These are phyloP conservation scores for Porites cylindrica DNA, from an alignment of 92 coral and sea anemone species.

Conservation along the genomic window DNA sequence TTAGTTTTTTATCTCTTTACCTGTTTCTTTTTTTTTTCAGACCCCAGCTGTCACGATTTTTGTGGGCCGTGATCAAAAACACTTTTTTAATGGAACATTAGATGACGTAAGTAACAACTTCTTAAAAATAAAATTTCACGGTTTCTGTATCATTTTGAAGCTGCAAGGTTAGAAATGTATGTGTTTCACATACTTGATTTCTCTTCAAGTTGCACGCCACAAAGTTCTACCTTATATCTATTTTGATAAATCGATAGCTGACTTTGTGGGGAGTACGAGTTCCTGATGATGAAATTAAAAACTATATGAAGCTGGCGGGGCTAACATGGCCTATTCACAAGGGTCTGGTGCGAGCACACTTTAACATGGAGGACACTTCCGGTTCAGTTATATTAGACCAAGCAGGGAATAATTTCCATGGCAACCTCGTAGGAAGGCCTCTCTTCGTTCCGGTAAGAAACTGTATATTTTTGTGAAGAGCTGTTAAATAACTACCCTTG, in stretches of 20 bases:
- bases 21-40: slow-evolving; percentile 19
- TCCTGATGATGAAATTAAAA: slow-evolving; percentile 78
- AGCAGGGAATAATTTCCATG: slow-evolving; percentile 78
- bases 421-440: slow-evolving; percentile 85
- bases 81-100: slow-evolving; percentile 82
- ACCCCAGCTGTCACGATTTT: slow-evolving; percentile 65
- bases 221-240: background rate
- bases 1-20: background rate
- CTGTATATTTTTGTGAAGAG: too few relatives aligned
- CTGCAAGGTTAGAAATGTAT: too few relatives aligned
- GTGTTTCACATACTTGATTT: too few relatives aligned
- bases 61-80: slow-evolving; percentile 73
- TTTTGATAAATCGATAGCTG: slow-evolving; percentile 41
- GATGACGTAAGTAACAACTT: slow-evolving; percentile 85
- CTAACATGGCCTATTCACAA: slow-evolving; percentile 97
- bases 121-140: background rate
- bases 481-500: background rate
- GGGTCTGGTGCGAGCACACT: slow-evolving; percentile 93
- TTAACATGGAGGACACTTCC: slow-evolving; percentile 83
- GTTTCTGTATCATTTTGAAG: background rate
- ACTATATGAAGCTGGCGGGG: slow-evolving; percentile 93
- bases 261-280: slow-evolving; percentile 92
- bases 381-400: slow-evolving; percentile 71
- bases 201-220: background rate
- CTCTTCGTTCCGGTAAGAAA: slow-evolving; percentile 81